phyloP scores from a whole-genome alignment of 2,797 vertebrate species.

The Acanthurus tractus region DNA sequence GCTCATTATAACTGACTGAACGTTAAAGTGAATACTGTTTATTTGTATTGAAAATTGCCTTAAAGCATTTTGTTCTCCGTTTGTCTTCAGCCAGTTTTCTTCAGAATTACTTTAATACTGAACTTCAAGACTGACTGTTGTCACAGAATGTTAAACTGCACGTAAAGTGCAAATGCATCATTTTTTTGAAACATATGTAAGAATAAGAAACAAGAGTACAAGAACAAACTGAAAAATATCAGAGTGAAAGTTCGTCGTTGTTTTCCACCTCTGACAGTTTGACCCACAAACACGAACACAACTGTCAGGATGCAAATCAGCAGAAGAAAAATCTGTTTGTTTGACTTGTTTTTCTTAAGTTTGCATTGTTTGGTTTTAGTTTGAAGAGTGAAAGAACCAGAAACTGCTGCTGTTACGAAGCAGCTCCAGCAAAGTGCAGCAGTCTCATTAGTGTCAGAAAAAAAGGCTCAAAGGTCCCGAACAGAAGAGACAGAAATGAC shows the following conservation, averaged over 20 bases:
- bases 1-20: background rate
- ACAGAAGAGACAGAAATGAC: background rate
- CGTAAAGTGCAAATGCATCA: too few relatives aligned
- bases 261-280: background rate
- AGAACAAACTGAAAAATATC: conserved; percentile 1
- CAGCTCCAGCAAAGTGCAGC: background rate
- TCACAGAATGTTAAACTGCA: too few relatives aligned
- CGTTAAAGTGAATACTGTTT: background rate
- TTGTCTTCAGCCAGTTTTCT: too few relatives aligned
- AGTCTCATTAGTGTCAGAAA: background rate
- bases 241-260: background rate
- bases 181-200: too few relatives aligned
- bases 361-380: background rate
- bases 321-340: background rate
- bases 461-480: background rate
- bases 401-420: background rate
- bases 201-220: background rate
- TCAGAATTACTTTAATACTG: too few relatives aligned
- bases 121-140: too few relatives aligned
- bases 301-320: background rate
- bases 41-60: background rate
- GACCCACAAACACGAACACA: background rate
- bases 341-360: background rate
- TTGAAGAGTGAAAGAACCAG: background rate
- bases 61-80: too few relatives aligned